Evolutionary conservation across 2,888 invertebrate genomes (phyloP).

Genomic region (Folsomia manolachei): DNA sequence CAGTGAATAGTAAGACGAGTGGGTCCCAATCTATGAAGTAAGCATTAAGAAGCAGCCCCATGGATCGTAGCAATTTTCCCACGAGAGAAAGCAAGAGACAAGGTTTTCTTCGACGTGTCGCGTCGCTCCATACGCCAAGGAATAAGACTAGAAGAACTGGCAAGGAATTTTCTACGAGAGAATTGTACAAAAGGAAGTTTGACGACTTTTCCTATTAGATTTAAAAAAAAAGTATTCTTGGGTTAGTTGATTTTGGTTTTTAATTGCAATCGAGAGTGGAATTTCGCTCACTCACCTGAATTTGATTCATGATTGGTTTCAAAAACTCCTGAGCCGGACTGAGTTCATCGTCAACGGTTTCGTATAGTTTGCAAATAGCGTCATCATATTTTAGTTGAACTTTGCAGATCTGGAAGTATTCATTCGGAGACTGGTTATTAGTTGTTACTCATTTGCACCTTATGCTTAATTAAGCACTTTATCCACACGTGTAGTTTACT

Average conservation of each 20-base stretch:
- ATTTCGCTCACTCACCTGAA: conserved; percentile 38
- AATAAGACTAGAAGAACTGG: conserved; percentile 50
- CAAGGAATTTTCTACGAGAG: conserved; percentile 49
- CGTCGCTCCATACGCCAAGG: conserved; percentile 50
- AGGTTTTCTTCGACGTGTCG: conserved; percentile 43
- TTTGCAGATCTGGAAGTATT: conserved; percentile 43
- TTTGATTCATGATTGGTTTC: conserved; percentile 42
- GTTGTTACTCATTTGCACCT: too few species aligned
- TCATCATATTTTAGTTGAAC: conserved; percentile 41
- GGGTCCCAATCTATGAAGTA: conserved; percentile 48
- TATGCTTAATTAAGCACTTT: not conserved
- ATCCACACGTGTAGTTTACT: not conserved
- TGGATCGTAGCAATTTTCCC: conserved; percentile 46
- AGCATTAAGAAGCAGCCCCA: conserved; percentile 46
- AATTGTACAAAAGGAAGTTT: conserved; percentile 47
- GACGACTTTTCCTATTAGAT: conserved; percentile 42
- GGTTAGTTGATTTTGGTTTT: not conserved
- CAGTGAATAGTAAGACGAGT: conserved; percentile 42
- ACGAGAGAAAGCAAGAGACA: conserved; percentile 44
- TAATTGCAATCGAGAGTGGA: conserved; percentile 2
- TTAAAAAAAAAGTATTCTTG: too few species aligned
- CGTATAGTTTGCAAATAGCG: conserved; percentile 41
- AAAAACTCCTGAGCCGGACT: conserved; percentile 35
- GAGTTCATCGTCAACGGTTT: conserved; percentile 35
- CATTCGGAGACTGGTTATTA: not conserved